Evolutionary conservation across 2,797 vertebrate species (phyloP).

Genomic region (Anguilla anguilla): DNA sequence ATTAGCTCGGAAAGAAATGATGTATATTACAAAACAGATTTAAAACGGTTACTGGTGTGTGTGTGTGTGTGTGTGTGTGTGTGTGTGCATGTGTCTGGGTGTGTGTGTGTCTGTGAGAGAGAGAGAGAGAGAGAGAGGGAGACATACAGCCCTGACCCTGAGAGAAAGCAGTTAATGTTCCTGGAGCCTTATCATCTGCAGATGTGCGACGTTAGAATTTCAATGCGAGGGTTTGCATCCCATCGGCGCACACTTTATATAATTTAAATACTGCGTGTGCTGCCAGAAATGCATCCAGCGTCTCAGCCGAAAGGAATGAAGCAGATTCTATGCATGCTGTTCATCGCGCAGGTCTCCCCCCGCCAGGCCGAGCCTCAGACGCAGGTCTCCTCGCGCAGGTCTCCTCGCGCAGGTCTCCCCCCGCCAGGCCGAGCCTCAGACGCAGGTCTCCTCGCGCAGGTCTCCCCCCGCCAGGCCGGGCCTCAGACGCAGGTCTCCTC

Average conservation of each 20-base stretch:
- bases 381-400: too few relatives aligned
- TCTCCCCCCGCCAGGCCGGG: too few relatives aligned
- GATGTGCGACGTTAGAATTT: not conserved
- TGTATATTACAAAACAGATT: too few relatives aligned
- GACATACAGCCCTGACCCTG: not conserved
- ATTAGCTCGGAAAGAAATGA: too few relatives aligned
- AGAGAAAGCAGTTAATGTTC: not conserved
- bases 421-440: too few relatives aligned
- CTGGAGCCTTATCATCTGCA: not conserved
- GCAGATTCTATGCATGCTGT: conserved; percentile 43
- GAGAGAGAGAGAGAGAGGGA: not conserved
- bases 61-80: too few relatives aligned
- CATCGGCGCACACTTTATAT: not conserved
- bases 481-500: too few relatives aligned
- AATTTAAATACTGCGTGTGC: not conserved
- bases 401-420: too few relatives aligned
- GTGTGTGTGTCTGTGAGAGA: too few relatives aligned
- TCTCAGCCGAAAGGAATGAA: conserved; percentile 59
- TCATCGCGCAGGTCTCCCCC: conserved; percentile 49
- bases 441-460: too few relatives aligned
- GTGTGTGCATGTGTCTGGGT: not conserved
- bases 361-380: conserved; percentile 59
- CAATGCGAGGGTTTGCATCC: not conserved
- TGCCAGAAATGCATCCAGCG: conserved; percentile 52
- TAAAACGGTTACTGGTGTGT: too few relatives aligned